Base-by-base conservation (phyloP, 2,888 invertebrate genomes). In the Blastobasis adustella region DNA sequence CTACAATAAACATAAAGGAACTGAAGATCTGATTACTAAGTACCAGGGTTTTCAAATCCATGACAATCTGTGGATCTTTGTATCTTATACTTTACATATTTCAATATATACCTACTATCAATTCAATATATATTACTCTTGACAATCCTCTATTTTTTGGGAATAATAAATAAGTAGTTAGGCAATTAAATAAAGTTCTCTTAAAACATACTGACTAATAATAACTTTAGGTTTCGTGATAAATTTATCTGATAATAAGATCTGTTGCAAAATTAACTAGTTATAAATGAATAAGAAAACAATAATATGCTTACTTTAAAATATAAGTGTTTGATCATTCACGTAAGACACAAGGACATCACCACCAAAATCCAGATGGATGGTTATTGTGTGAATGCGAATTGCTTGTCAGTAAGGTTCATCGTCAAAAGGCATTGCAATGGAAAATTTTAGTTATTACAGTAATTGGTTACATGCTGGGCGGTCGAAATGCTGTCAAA, bases 161-260 rank as follows among this genome's bases (percentile, higher is more conserved):
- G 58, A 65, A 63, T 67, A 63, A 69, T 55, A 63, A 63, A 64
- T 69, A 69, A 67, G 68, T 76, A 79, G 73, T 65, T 77, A 74
- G 74, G 74, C 63, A 55, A 52, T 23, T 72, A 71, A 73, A 75
- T 58, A 70, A 76, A 69, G 71, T 79, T 82, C 75, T 79, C 76
- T 78, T 73, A 66, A 69, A 76, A 72, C 67, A 76, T 78, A 74
- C 77, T 76, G 79, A 79, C 71, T 82, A 73, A 73, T 69, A 68
- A 43, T 49, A 49, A 45, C 45, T 68, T 69, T 71, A 73, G 74
- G 75, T 71, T 72, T 75, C 73, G 74, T 81, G 78, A 79, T 78
- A 78, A 80, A 77, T 73, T 69, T 67, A 48, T 55, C 55, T 69
- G 62, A 64, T 65, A 64, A 67, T 79, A 82, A 78, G 76, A 72